Conservation (phyloP, 2,888 invertebrate genomes). For the Cheilosia scutellata region DNA sequence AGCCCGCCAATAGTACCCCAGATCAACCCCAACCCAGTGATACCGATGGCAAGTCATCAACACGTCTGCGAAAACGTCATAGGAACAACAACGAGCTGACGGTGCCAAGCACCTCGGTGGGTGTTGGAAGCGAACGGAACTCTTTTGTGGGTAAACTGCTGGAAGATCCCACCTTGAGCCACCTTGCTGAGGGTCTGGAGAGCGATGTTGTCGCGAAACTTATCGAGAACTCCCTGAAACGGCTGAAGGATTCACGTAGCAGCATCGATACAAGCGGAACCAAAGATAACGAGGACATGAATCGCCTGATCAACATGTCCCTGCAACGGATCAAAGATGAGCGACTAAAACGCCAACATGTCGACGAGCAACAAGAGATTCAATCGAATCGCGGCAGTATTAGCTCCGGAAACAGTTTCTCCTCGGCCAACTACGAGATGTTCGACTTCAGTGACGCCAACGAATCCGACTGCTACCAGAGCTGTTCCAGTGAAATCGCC, state of each 20-base stretch:
- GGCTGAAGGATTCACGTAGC: conserved; percentile 84
- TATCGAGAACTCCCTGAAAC: conserved; percentile 88
- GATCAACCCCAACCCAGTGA: conserved; percentile 32
- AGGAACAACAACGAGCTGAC: conserved; percentile 63
- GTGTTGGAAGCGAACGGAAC: conserved; percentile 80
- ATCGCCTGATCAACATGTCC: conserved; percentile 83
- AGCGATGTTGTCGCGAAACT: conserved; percentile 87
- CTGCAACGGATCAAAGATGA: conserved; percentile 83
- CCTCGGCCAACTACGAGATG: conserved; percentile 90
- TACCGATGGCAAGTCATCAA: conserved; percentile 37
- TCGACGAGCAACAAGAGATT: conserved; percentile 84
- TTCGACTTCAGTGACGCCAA: conserved; percentile 88
- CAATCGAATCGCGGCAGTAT: conserved; percentile 85
- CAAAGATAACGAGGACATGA: conserved; percentile 84
- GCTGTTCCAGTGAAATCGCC: conserved; percentile 87
- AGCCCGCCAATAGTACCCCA: conserved; percentile 67
- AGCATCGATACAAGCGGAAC: conserved; percentile 83
- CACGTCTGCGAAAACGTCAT: conserved; percentile 58
- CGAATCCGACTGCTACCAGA: conserved; percentile 89
- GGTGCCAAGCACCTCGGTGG: conserved; percentile 34
- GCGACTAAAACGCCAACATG: conserved; percentile 77
- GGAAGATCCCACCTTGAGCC: conserved; percentile 87
- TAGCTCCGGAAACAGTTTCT: conserved; percentile 85
- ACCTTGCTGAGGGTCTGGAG: conserved; percentile 87
- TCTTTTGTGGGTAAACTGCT: conserved; percentile 86